Base-by-base conservation (phyloP, 2,113 vertebrate genomes). In the Mystacornis crossleyi region DNA sequence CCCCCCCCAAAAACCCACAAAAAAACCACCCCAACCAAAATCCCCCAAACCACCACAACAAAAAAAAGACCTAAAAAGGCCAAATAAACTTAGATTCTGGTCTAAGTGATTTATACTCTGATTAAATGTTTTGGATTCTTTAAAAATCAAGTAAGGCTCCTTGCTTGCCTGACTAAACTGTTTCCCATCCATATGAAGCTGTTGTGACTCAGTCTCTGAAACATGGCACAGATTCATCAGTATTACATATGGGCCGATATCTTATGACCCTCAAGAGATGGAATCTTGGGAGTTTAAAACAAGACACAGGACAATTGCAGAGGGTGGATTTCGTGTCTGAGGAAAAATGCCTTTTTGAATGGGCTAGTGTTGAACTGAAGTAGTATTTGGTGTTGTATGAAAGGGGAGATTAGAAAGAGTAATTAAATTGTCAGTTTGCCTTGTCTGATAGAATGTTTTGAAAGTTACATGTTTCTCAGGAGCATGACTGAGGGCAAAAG, bases 31-130 rank as follows among this genome's bases (percentile, higher is more conserved):
- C 34, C 4, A 38, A 29, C 16, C 33, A 83, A 62, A 55, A 73
- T 31, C 2, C 10, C 4, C 24, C 25, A 53, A 34, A 12, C 4
- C 12, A 28, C 26, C 1, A 18, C 26, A 6, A 50, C 3, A 23
- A 8, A 23, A 48, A 45, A 20, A 19, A 23, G 3, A 28, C n/a
- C 47, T 62, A 18, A 62, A 57, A 78, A 18, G 2, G 2, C 18
- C 9, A 51, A 26, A 43, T 66, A 50, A 73, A 53, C 33, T 61
- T 78, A 21, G 14, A 33, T 45, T 62, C 48, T 43, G 21, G 7
- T 57, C 38, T 78, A 36, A 81, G 62, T 40, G 2, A 17, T 73
- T 86, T 78, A 9, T 78, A 55, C 19, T 51, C 43, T 19, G 24
- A 51, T 62, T 47, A 70, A 55, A 36, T 31, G 11, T 71, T 89